Evolutionary conservation across 2,888 invertebrate species (phyloP).

Genomic region (Trachelus iudaicus): DNA sequence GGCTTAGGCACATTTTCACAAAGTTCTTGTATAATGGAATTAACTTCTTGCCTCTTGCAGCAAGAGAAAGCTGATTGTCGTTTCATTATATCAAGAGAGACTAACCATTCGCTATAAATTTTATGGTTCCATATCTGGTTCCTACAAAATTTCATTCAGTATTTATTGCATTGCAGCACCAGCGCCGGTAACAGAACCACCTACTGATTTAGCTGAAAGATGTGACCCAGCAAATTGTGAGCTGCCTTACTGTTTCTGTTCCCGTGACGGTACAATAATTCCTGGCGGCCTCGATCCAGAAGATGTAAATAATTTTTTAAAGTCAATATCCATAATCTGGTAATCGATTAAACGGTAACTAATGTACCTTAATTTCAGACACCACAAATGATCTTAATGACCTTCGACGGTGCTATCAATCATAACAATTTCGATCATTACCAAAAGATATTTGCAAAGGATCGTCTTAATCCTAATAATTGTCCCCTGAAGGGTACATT

Average conservation of each 20-base stretch:
- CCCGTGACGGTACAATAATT: constrained; percentile 88
- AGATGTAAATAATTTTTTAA: constrained; percentile 71
- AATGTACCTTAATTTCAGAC: constrained; percentile 70
- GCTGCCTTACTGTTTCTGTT: constrained; percentile 92
- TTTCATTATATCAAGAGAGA: background rate
- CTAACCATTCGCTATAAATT: background rate
- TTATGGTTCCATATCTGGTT: background rate
- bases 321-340: constrained; percentile 7
- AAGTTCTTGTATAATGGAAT: background rate
- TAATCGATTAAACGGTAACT: background rate
- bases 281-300: constrained; percentile 86
- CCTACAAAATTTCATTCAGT: background rate
- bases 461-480: constrained; percentile 88
- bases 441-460: constrained; percentile 83
- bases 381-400: constrained; percentile 92
- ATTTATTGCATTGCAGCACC: constrained; percentile 71
- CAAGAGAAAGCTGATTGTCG: background rate
- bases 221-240: constrained; percentile 82
- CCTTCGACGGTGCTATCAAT: constrained; percentile 94
- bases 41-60: background rate
- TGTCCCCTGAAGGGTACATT: constrained; percentile 92
- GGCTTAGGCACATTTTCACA: background rate
- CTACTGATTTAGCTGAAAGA: constrained; percentile 81
- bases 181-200: constrained; percentile 84
- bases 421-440: constrained; percentile 91